These are phyloP conservation scores for Takifugu bimaculatus DNA, from an alignment of 2,113 vertebrate species.

Conservation along the genomic window DNA sequence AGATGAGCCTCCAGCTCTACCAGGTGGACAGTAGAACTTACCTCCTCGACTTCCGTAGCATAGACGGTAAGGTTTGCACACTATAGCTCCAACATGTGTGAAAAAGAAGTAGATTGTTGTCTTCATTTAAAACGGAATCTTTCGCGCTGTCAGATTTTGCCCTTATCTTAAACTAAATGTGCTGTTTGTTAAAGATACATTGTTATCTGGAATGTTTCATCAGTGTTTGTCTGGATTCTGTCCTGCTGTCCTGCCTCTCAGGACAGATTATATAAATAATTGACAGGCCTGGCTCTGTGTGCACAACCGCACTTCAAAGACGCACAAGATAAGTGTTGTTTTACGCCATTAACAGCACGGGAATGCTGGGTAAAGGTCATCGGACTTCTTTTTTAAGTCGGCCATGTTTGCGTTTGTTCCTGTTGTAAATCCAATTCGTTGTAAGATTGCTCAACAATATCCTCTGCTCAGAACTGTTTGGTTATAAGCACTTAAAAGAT, in stretches of 20 bases:
- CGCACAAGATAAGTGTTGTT: constrained; percentile 33
- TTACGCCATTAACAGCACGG: constrained; percentile 4
- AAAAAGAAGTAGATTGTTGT: not conserved
- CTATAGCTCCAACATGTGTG: not conserved
- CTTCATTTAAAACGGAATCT: too few species aligned
- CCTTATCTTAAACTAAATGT: too few species aligned
- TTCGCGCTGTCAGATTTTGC: too few species aligned
- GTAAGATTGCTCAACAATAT: too few species aligned
- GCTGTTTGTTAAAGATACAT: not conserved
- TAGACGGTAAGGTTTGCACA: constrained; percentile 84
- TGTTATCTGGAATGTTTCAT: not conserved
- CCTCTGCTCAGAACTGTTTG: too few species aligned
- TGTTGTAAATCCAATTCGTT: too few species aligned
- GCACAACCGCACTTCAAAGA: constrained; percentile 25
- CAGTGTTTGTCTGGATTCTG: constrained; percentile 18
- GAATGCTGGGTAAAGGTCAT: constrained; percentile 18
- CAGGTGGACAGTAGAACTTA: constrained; percentile 98
- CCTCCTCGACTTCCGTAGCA: constrained; percentile 95
- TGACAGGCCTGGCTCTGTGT: constrained; percentile 13
- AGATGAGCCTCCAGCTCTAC: constrained; percentile 98
- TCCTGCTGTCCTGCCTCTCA: not conserved
- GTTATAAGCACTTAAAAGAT: not conserved
- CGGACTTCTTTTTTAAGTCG: not conserved
- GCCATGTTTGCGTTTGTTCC: not conserved
- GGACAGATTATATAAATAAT: constrained; percentile 42